A percentile compares a stretch with the other conserved stretches of the same genome.
phyloP scores from a whole-genome alignment of 2,113 vertebrate species.

The Vidua chalybeata region DNA sequence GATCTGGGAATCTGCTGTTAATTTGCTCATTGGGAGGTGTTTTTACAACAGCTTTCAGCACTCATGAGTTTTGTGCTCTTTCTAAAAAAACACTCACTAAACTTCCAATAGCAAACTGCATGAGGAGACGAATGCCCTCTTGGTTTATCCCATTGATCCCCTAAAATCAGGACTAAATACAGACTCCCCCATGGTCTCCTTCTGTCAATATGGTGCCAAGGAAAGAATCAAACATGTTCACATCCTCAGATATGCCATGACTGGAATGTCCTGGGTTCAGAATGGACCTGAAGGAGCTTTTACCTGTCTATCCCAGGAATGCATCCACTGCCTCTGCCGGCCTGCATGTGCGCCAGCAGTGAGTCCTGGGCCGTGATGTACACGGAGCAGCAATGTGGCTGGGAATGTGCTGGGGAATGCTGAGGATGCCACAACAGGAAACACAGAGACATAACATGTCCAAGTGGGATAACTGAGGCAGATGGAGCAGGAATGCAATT shows the following conservation, averaged over 20 bases:
- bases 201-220: background rate
- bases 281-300: background rate
- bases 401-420: background rate
- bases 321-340: background rate
- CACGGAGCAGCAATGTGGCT: background rate
- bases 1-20: slow-evolving; percentile 21
- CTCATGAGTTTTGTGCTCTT: background rate
- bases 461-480: slow-evolving; percentile 55
- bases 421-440: slow-evolving; percentile 47
- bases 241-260: accelerated
- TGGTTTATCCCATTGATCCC: background rate
- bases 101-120: background rate
- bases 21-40: slow-evolving; percentile 18
- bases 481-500: background rate
- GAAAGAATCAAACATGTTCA: accelerated
- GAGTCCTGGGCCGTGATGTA: background rate
- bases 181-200: background rate
- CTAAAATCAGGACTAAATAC: background rate
- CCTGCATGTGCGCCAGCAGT: accelerated
- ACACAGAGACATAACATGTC: background rate
- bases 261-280: background rate
- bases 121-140: accelerated
- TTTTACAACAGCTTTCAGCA: background rate
- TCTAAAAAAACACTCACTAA: background rate
- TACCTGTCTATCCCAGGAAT: background rate